Evolutionary conservation across 2,113 vertebrate genomes (phyloP).

Genomic region (Brachypteracias leptosomus): DNA sequence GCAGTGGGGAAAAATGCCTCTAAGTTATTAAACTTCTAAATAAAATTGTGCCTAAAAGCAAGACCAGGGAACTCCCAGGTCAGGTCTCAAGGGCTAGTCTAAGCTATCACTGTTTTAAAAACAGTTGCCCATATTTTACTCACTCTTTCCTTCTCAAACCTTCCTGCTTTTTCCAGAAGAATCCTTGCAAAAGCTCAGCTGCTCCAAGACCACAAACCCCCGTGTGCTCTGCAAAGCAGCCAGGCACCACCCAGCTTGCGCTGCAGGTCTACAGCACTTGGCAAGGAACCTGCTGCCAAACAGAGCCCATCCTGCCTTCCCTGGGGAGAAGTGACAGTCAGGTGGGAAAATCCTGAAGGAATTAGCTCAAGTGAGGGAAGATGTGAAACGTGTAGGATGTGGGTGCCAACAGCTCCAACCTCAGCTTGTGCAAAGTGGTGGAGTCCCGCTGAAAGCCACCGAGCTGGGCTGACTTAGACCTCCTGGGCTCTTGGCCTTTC

Average conservation of each 20-base stretch:
- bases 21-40: background rate
- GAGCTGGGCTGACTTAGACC: background rate
- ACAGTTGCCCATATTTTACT: background rate
- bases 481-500: background rate
- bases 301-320: background rate
- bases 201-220: background rate
- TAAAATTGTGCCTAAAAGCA: background rate
- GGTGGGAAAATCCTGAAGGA: background rate
- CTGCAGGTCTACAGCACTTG: accelerated
- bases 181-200: background rate
- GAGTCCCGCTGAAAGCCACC: background rate
- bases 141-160: background rate
- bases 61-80: background rate
- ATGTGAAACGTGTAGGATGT: background rate
- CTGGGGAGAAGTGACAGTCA: background rate
- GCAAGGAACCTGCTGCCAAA: background rate
- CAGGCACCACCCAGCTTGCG: accelerated
- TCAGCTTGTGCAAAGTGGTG: background rate
- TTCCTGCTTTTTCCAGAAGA: background rate
- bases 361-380: background rate
- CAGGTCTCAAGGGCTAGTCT: background rate
- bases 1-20: background rate
- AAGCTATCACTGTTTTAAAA: background rate
- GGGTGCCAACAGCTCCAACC: background rate
- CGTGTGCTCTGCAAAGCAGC: background rate